Base-by-base conservation (phyloP, 2,113 vertebrate species). In the Pterocles gutturalis region DNA sequence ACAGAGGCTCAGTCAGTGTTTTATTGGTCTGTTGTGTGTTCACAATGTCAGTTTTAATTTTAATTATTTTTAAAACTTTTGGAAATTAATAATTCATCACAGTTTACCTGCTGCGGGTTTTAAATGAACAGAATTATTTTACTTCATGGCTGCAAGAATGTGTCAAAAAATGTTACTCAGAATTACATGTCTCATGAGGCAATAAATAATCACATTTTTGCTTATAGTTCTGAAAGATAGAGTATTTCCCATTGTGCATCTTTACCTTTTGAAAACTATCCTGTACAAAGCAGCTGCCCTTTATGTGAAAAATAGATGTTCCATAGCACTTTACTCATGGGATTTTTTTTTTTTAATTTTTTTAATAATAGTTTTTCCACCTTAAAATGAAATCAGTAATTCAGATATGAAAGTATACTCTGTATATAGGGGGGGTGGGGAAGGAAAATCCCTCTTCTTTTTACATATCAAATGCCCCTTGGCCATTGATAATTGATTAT, bases 401-500 rank as follows among this genome's bases (percentile, higher is more conserved):
- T 89, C 49, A 57, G 45, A 29, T 43, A 60, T 36, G 49, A 70
- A 92, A 62, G 25, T 53, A 49, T 51, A 62, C 33, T 48, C 36
- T 51, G 22, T 61, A 28, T 64, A 14, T 71, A 41, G n/a, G 8
- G 9, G 19, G 18, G 41, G 3, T 13, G 18, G 4, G 24, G 46
- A 86, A 31, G 17, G 22, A 64, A 95, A 62, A 61, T 80, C 22
- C 36, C 12, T 46, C 33, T 48, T 82, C 6, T 79, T 91, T 88
- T 86, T 46, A 86, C 9, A 25, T 78, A 83, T 49, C 62, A 81
- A 51, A 83, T 93, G 64, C 64, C 61, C n/a, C 12, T 82, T 79
- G 34, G 86, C 57, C 33, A 69, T n/a, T 81, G 58, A 61, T 93
- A 95, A 89, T 75, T 83, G 76, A 95, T 95, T 93, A 78, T 85